Base-by-base conservation (phyloP, 35 echinoderm and acorn worm species). In the Ophiothrix spiculata region DNA sequence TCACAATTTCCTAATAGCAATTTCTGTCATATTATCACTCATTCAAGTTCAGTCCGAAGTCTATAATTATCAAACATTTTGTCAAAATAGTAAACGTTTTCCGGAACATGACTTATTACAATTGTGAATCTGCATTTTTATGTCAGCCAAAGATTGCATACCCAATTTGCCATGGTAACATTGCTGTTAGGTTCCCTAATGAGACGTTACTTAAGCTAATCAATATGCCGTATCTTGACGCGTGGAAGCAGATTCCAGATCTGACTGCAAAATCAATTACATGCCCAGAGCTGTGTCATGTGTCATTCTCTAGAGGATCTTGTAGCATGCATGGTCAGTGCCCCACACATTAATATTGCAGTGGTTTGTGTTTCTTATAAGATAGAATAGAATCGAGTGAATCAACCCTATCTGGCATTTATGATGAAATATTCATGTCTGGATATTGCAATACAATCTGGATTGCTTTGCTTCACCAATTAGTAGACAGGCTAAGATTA, bases 231-330 rank as follows among this genome's bases (percentile, higher is more conserved):
- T n/a, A 69, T 69, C 29, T 69, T 69, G 60, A 69, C 60, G 60
- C 60, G 60, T 69, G 23, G 60, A 69, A 69, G 60, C 60, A 69
- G 60, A 15, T 12, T 28, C 60, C 60, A 69, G 29, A 69, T 69
- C 60, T 69, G 60, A 69, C 60, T 69, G 60, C 25, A 69, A 69
- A 69, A 10, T 69, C 60, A 69, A 69, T 69, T 69, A 69, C 60
- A 69, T 25, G 60, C 60, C 60, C 60, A 69, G 42, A 69, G 60
- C 60, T 69, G 4, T 28, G 25, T 69, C 29, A 28, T 25, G 16
- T 69, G 60, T 6, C 29, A 28, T 69, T 2, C 60, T n/a, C 60
- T n/a, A 25, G 25, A 69, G 60, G 60, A 69, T 69, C 29, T 11
- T 28, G 29, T 69, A 15, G 19, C 60, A 25, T 49, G 42, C 42